A percentile compares a stretch with the other conserved stretches of the same genome.
Conservation (phyloP, 2,888 invertebrate genomes). For the Silvanus unidentatus region DNA sequence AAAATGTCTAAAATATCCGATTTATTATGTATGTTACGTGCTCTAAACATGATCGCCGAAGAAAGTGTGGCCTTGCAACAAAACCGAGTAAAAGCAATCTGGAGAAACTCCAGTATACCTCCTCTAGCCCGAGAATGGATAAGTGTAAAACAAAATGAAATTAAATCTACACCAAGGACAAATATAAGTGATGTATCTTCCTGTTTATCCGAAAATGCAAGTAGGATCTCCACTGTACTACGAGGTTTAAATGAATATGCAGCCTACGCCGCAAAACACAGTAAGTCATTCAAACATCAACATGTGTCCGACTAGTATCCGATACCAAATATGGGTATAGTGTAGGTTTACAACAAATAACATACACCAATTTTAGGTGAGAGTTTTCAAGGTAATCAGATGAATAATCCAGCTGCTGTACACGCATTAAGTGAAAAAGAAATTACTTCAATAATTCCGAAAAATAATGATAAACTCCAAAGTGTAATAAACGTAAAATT, state of each 20-base stretch:
- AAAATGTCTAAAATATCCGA: conserved; percentile 59
- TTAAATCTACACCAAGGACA: conserved; percentile 9
- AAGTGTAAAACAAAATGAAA: conserved; percentile 22
- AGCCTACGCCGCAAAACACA: conserved; percentile 15
- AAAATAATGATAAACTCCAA: neutral
- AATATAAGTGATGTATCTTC: neutral
- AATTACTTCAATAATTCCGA: neutral
- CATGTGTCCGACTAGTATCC: too few species aligned
- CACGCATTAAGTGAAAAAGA: neutral
- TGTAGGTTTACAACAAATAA: too few species aligned
- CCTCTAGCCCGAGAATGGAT: conserved; percentile 36
- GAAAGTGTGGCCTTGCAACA: conserved; percentile 63
- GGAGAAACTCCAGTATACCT: conserved; percentile 67
- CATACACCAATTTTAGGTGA: conserved; percentile 1
- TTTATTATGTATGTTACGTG: conserved; percentile 60
- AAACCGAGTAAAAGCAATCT: conserved; percentile 53
- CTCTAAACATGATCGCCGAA: conserved; percentile 61
- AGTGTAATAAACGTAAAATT: conserved; percentile 41
- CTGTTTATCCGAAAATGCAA: conserved; percentile 47
- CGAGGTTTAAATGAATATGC: conserved; percentile 63
- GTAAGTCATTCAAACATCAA: conserved; percentile 16
- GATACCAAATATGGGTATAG: too few species aligned
- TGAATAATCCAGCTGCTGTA: too few species aligned
- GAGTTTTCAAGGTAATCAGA: neutral
- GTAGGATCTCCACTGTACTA: conserved; percentile 63